phyloP scores from a whole-genome alignment of 2,113 vertebrate species.

The Leucopsar rothschildi region DNA sequence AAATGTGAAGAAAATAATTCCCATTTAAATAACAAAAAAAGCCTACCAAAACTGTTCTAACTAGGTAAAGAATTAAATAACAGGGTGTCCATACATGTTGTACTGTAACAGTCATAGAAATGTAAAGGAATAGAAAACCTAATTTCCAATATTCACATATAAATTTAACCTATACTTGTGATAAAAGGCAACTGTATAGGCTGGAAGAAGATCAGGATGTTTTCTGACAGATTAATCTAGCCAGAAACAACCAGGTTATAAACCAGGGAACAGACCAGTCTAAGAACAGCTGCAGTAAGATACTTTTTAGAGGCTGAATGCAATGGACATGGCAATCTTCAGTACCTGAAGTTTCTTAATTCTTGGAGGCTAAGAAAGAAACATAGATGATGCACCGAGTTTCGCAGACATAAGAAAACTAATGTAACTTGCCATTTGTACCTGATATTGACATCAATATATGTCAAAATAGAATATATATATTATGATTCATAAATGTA shows the following conservation, averaged over 20 bases:
- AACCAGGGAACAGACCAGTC: neutral
- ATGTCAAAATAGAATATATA: no score
- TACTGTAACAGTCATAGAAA: neutral
- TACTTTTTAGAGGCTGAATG: neutral
- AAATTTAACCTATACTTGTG: neutral
- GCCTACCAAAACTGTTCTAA: neutral
- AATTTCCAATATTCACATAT: neutral
- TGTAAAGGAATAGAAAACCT: neutral
- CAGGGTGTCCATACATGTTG: neutral
- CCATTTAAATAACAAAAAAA: neutral
- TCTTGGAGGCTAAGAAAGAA: neutral
- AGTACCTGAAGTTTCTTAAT: neutral
- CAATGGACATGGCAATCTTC: neutral
- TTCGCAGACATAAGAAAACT: neutral
- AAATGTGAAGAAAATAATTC: neutral
- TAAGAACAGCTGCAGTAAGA: neutral
- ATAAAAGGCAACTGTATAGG: neutral
- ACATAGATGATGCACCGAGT: fast-evolving
- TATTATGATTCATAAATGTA: no score
- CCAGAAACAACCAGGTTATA: neutral
- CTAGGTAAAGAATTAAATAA: neutral
- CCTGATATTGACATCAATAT: neutral
- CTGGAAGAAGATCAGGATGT: neutral
- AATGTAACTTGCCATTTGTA: neutral
- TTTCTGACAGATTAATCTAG: neutral